Evolutionary conservation across 2,888 invertebrate species (phyloP).

Genomic region (Azorinus chamasolen): DNA sequence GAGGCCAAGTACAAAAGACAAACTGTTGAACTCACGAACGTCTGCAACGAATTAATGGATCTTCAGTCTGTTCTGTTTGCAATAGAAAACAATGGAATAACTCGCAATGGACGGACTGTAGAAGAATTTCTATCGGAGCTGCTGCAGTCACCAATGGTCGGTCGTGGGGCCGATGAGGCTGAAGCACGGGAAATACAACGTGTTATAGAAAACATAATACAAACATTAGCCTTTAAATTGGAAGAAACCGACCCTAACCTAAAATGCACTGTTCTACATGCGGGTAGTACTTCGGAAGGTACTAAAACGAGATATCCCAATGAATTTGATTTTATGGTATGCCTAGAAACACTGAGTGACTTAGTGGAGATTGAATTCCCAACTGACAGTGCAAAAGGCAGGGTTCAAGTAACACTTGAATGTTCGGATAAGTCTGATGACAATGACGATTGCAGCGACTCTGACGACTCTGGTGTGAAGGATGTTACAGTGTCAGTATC

Average conservation of each 20-base stretch:
- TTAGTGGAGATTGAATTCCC: not conserved
- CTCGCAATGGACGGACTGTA: slow-evolving; percentile 2
- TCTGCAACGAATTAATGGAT: slow-evolving; percentile 20
- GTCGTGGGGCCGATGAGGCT: slow-evolving; percentile 21
- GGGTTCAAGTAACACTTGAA: not conserved
- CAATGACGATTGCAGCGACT: not conserved
- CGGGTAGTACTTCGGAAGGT: slow-evolving; percentile 56
- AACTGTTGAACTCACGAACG: slow-evolving; percentile 15
- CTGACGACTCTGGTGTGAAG: not conserved
- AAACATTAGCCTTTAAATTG: slow-evolving; percentile 27
- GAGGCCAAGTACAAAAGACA: too few relatives aligned
- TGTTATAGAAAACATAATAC: slow-evolving; percentile 33
- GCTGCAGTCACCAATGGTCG: slow-evolving; percentile 18
- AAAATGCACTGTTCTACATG: slow-evolving; percentile 39
- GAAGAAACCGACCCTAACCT: slow-evolving; percentile 33
- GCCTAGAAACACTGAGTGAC: slow-evolving; percentile 41
- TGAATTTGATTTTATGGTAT: slow-evolving; percentile 60
- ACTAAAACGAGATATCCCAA: slow-evolving; percentile 52
- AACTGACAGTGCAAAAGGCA: not conserved
- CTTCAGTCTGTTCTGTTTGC: slow-evolving; percentile 12
- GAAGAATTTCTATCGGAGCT: slow-evolving; percentile 13
- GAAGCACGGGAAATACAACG: slow-evolving; percentile 48
- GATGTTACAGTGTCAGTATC: slow-evolving; percentile 27
- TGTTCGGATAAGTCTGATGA: too few relatives aligned
- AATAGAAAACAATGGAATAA: slow-evolving; percentile 16